Evolutionary conservation across 2,888 invertebrate species (phyloP).

Genomic region (Buathra laborator): DNA sequence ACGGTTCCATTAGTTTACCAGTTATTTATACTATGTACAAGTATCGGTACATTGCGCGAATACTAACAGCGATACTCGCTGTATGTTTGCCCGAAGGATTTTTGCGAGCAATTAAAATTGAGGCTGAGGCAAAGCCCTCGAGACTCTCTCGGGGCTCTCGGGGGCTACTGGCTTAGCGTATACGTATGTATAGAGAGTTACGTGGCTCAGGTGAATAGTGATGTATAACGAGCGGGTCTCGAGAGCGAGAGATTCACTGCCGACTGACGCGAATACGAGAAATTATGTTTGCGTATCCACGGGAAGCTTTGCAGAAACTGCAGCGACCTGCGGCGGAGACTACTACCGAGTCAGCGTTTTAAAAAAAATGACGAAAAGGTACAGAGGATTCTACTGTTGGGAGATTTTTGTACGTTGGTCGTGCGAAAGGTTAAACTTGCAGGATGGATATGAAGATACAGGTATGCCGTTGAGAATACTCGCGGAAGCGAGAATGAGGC

Average conservation of each 20-base stretch:
- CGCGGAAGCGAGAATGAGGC: too few species aligned
- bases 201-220: constrained; percentile 34
- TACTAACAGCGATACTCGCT: constrained; percentile 29
- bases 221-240: constrained; percentile 52
- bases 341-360: too few species aligned
- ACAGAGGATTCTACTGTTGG: constrained; percentile 31
- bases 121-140: constrained; percentile 34
- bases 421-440: constrained; percentile 51
- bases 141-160: constrained; percentile 33
- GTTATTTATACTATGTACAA: background rate
- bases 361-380: background rate
- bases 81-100: constrained; percentile 57
- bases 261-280: constrained; percentile 39
- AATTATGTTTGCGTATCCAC: constrained; percentile 12
- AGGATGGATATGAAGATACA: constrained; percentile 3
- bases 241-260: constrained; percentile 35
- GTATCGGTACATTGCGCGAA: background rate
- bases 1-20: constrained; percentile 8
- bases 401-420: constrained; percentile 42
- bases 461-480: background rate
- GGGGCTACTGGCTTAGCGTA: background rate
- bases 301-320: constrained; percentile 16
- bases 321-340: constrained; percentile 14
- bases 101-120: constrained; percentile 61
- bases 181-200: too few species aligned